Evolutionary conservation across 2,113 vertebrate species (phyloP).

Genomic region (Ptyas mucosa): DNA sequence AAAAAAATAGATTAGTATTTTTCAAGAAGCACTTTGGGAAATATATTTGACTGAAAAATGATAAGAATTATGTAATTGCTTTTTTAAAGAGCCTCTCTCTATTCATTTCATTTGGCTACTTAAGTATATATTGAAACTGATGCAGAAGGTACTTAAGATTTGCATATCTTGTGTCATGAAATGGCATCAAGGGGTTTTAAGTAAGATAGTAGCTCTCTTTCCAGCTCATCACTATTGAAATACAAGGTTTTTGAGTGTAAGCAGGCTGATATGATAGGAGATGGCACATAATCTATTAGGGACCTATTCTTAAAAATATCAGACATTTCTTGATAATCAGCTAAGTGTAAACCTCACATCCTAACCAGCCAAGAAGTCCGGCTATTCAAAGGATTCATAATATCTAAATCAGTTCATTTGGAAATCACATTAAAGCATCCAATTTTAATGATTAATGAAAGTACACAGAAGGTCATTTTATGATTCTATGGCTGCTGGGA

Average conservation of each 20-base stretch:
- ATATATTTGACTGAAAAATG: slow-evolving; percentile 5
- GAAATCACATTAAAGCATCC: background rate
- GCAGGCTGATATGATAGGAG: background rate
- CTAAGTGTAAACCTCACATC: background rate
- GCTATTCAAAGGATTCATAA: background rate
- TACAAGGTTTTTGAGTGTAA: background rate
- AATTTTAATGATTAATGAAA: background rate
- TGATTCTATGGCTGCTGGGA: background rate
- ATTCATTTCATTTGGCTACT: background rate
- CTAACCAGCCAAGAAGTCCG: background rate
- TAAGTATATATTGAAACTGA: background rate
- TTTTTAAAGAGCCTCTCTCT: background rate
- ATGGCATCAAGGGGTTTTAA: background rate
- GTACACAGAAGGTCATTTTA: background rate
- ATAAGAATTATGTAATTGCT: background rate
- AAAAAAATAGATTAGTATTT: background rate
- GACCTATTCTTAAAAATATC: background rate
- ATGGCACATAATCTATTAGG: background rate
- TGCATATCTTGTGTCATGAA: background rate
- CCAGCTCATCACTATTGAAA: background rate
- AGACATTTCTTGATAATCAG: background rate
- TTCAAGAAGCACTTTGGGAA: background rate
- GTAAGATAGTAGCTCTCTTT: background rate
- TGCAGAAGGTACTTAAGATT: background rate
- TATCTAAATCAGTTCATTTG: background rate